Conservation (phyloP, 2,113 vertebrate genomes). For the Zosterops japonicus region DNA sequence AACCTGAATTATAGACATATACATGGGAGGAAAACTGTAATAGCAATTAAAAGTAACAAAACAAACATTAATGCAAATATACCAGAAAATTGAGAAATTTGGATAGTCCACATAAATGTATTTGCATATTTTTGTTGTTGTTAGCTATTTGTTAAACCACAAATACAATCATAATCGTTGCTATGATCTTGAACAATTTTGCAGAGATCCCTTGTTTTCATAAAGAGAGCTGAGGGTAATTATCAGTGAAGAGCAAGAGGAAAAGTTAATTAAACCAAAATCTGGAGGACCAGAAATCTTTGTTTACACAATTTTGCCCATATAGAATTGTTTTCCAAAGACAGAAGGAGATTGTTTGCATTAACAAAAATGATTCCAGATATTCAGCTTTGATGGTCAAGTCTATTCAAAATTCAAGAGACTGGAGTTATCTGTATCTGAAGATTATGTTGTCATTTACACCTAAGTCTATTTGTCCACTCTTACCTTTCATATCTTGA, state of each 20-base stretch:
- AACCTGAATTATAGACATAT: background rate
- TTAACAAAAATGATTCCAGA: constrained; percentile 32
- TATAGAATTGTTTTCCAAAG: constrained; percentile 11
- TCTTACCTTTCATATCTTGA: background rate
- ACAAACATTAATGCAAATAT: background rate
- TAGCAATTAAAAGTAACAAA: background rate
- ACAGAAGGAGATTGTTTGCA: constrained; percentile 16
- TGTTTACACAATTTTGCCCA: constrained; percentile 25
- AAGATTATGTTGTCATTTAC: background rate
- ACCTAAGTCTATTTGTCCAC: background rate
- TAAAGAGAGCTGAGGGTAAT: background rate
- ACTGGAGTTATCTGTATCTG: background rate
- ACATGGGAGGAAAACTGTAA: background rate
- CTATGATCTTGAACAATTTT: background rate
- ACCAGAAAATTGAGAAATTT: background rate
- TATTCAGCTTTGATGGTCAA: background rate
- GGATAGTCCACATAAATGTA: background rate
- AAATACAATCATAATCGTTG: background rate
- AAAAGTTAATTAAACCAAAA: constrained; percentile 49
- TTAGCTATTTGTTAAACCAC: background rate
- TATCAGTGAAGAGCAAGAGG: background rate
- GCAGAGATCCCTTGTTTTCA: background rate
- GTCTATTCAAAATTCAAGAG: background rate
- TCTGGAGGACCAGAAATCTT: background rate
- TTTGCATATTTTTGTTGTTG: background rate